Evolutionary conservation across 2,888 invertebrate genomes (phyloP), one percentile per base, ranked within the genome.

Genomic region (Hemistola chrysoprasaria): DNA sequence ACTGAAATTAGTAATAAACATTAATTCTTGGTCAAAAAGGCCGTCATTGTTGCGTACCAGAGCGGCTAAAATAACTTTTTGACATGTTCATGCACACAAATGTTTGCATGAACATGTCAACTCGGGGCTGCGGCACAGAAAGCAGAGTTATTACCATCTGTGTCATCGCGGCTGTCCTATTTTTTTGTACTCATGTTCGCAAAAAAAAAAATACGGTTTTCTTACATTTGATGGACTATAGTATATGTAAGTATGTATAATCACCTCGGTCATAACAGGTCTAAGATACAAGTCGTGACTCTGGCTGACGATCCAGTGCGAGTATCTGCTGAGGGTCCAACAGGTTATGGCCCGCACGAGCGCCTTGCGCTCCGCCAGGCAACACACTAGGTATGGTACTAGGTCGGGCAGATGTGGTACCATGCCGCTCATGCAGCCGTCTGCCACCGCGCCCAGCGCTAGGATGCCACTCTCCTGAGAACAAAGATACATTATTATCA

Each of bases 321-420:
- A 97, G 84, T 99, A 99, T 37, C 99, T 93, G 55, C 97, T 97
- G 20, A 99, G 90, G 0, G 99, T 99, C 99, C 99, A 99, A 87
- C 99, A 99, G 0, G 99, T 98, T 72, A 99, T 99, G 52, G 99
- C 98, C 46, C 99, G 92, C 34, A 99, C 98, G 22, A 99, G 90
- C 0, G 98, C 98, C 88, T 98, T 98, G 80, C 96, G 96, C 78
- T 99, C 99, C 24, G 93, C 93, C 59, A 99, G 90, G 80, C 97
- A 97, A 62, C 92, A 93, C 62, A 99, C 97, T 53, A 99, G 91
- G 86, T 97, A 99, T 0, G 99, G 99, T 68, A 99, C 96, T 45
- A 99, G 90, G 86, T 99, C 98, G 0, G 97, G 95, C 65, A 99
- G 91, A 88, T 99, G 98, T 11, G 95, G 97, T 52, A 97, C 94